These are phyloP conservation scores for Montipora foliosa DNA, from an alignment of 64 coral and sea anemone genomes.

Conservation along the genomic window DNA sequence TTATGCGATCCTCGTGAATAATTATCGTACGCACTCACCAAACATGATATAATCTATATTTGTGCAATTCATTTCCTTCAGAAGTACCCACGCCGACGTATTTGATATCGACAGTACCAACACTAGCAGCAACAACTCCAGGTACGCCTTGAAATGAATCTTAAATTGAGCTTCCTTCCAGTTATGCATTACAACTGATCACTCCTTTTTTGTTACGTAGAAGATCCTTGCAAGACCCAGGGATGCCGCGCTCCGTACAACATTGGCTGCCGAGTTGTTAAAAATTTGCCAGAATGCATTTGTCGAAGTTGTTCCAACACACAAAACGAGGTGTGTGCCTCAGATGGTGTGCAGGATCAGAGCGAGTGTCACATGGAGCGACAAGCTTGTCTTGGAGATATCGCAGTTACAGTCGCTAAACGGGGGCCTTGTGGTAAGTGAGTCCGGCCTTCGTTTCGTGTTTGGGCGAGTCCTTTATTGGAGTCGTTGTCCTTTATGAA, in stretches of 20 bases:
- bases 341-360: slow-evolving; percentile 41
- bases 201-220: not conserved
- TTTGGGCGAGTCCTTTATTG: no score
- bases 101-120: not conserved
- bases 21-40: no score
- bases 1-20: no score
- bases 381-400: slow-evolving; percentile 44
- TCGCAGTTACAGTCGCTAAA: slow-evolving; percentile 6
- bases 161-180: not conserved
- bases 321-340: slow-evolving; percentile 45
- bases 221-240: slow-evolving; percentile 54
- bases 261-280: slow-evolving; percentile 49
- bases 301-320: slow-evolving; percentile 50
- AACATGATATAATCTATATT: no score
- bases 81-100: slow-evolving; percentile 18
- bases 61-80: not conserved
- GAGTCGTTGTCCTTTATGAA: no score
- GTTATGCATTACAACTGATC: not conserved
- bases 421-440: slow-evolving; percentile 58
- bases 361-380: slow-evolving; percentile 51
- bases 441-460: no score
- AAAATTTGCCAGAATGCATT: slow-evolving; percentile 30
- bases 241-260: slow-evolving; percentile 59
- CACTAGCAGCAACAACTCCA: not conserved
- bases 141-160: not conserved